phyloP scores from a whole-genome alignment of 1,140 invertebrate genomes.

The Drosophila murphyi region DNA sequence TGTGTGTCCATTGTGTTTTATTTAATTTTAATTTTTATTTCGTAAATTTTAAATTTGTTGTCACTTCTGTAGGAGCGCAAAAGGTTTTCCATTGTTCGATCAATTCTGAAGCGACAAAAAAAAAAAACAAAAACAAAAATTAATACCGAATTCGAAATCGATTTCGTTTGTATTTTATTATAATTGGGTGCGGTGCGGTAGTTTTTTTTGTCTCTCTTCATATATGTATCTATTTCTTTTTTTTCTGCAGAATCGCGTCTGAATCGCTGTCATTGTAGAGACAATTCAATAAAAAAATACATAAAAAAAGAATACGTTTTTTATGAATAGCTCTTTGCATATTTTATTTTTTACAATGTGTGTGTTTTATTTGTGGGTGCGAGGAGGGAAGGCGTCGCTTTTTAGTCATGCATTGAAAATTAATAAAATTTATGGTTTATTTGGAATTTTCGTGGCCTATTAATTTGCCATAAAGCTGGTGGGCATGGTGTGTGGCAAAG shows the following conservation, averaged over 20 bases:
- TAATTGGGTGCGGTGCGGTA: constrained; percentile 77
- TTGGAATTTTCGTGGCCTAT: constrained; percentile 71
- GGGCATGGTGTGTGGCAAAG: constrained; percentile 65
- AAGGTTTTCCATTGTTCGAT: constrained; percentile 59
- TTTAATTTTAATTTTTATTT: constrained; percentile 83
- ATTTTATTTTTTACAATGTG: constrained; percentile 6
- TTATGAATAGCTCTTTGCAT: constrained; percentile 52
- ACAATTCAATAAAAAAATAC: constrained; percentile 44
- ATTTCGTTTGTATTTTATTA: constrained; percentile 65
- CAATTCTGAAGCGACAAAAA: constrained; percentile 19
- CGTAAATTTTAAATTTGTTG: constrained; percentile 82
- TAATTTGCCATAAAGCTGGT: constrained; percentile 75
- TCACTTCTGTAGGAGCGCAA: constrained; percentile 78
- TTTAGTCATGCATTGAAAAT: constrained; percentile 54
- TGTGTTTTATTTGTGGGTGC: constrained; percentile 7
- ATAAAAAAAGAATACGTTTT: constrained; percentile 19
- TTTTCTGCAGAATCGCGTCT: constrained; percentile 55
- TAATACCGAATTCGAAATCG: constrained; percentile 34
- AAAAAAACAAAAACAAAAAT: background rate
- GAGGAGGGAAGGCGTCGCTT: constrained; percentile 46
- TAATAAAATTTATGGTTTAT: constrained; percentile 81
- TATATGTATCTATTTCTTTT: background rate
- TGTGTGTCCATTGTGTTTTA: constrained; percentile 63
- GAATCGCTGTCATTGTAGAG: constrained; percentile 70
- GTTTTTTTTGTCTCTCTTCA: constrained; percentile 43